Evolutionary conservation across 1,140 invertebrate genomes (phyloP), one percentile per base, ranked within the genome.

Genomic region (Bombyx mandarina): DNA sequence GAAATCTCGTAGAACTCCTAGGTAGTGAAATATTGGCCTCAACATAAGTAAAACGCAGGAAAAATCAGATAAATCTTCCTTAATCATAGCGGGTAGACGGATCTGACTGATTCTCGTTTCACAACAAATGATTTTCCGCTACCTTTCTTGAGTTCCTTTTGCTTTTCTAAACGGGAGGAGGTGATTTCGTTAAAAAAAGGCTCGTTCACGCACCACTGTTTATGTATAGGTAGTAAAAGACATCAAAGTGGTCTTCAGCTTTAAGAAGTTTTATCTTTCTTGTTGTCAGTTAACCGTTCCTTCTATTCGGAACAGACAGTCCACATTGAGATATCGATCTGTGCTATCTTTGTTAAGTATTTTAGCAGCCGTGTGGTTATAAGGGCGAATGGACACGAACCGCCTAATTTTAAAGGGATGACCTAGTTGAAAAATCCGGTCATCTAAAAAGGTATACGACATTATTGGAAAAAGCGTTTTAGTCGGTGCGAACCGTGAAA

Each of bases 391-490:
- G 55, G 43, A 57, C 59, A 56, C 57, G 54, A 53, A 58, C 57
- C 65, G 68, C 69, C 73, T 79, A 77, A 84, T 82, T 35, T 83
- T 83, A 79, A 78, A 79, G 72, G 74, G 68, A 76, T 77, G 81
- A 79, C 81, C 81, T 70, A 77, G 68, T 81, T 83, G 63, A 74
- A 81, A 83, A 77, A 81, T 71, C 67, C 66, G 77, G 73, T 69
- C 73, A 71, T 67, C 71, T 55, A 59, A 63, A 57, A 59, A 52
- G 57, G 56, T 57, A 69, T 12, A 45, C 45, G n/a, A 1, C 12
- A 45, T 7, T 54, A 45, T 45, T 10, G 43, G 12, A 22, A 45
- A 51, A 50, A 51, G 22, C 26, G 26, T 35, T 35, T 35, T 35
- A 35, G 26, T 35, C 26, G 1, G 26, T 35, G 4, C 26, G 26